phyloP scores from a whole-genome alignment of 1,140 invertebrate species.

The Ruditapes philippinarum region DNA sequence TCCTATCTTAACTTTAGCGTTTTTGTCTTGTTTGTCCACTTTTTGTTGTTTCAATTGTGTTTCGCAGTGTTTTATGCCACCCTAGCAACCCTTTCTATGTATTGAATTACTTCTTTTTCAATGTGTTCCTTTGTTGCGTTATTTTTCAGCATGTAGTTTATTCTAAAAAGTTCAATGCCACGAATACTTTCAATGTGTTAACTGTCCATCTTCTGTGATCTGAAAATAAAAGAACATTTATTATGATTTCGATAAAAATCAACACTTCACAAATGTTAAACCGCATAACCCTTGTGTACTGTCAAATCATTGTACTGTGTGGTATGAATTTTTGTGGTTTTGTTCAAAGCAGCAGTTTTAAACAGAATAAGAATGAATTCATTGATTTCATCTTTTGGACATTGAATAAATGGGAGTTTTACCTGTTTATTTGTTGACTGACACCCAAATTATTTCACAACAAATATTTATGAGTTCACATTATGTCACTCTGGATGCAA shows the following conservation, averaged over 20 bases:
- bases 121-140: not conserved
- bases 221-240: not conserved
- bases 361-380: no score
- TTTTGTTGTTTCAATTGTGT: conserved; percentile 24
- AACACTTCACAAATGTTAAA: conserved; percentile 24
- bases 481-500: no score
- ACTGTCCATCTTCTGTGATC: conserved; percentile 13
- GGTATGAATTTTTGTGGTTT: no score
- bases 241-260: conserved; percentile 24
- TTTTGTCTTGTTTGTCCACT: conserved; percentile 20
- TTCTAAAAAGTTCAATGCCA: conserved; percentile 1
- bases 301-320: no score
- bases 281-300: not conserved
- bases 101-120: not conserved
- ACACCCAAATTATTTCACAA: not conserved
- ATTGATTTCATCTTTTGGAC: no score
- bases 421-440: no score
- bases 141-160: conserved; percentile 7
- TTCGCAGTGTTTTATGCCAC: conserved; percentile 12
- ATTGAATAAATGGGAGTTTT: no score
- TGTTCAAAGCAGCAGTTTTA: no score
- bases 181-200: not conserved
- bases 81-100: conserved; percentile 15
- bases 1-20: not conserved
- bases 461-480: not conserved